Percentiles rank a stretch among this genome's conserved stretches.
These are phyloP conservation scores for Palythoa caribaeorum DNA, from an alignment of 92 coral and sea anemone genomes.

Conservation along the genomic window DNA sequence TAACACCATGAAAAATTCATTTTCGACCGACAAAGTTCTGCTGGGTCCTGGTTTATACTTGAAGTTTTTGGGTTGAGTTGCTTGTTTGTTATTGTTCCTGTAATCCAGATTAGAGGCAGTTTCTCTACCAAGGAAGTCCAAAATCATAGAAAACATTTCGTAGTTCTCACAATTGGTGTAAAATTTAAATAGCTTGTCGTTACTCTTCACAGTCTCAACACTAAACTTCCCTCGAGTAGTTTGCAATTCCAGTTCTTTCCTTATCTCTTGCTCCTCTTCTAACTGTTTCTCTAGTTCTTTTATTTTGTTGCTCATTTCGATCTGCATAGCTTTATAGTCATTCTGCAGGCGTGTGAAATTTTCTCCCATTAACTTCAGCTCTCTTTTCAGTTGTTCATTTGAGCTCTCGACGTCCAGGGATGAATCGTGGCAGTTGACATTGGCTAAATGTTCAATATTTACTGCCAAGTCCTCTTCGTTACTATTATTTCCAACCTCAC, in stretches of 20 bases:
- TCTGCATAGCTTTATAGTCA: constrained; percentile 24
- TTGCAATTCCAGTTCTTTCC: constrained; percentile 22
- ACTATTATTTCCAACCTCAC: constrained; percentile 28
- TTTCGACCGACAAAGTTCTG: constrained; percentile 11
- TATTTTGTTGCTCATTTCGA: constrained; percentile 15
- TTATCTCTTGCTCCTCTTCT: constrained; percentile 28
- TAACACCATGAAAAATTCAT: constrained; percentile 12
- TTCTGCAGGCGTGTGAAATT: constrained; percentile 11
- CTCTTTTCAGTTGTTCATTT: constrained; percentile 40
- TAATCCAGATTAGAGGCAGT: constrained; percentile 10
- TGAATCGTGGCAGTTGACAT: constrained; percentile 25
- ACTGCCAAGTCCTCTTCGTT: constrained; percentile 18
- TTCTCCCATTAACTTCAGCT: constrained; percentile 39
- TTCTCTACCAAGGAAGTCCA: constrained; percentile 19
- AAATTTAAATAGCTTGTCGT: constrained; percentile 22
- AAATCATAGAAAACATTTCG: constrained; percentile 12
- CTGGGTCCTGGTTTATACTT: constrained; percentile 19
- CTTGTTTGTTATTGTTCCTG: constrained; percentile 13
- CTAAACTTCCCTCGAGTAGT: constrained; percentile 30
- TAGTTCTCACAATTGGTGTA: not conserved
- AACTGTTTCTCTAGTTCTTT: constrained; percentile 24
- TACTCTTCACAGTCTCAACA: constrained; percentile 30
- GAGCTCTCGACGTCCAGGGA: constrained; percentile 26
- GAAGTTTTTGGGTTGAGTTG: constrained; percentile 7
- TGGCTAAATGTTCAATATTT: not conserved